These are phyloP conservation scores for Sinhomidia bicolor DNA, from an alignment of 2,888 invertebrate genomes.

Conservation along the genomic window DNA sequence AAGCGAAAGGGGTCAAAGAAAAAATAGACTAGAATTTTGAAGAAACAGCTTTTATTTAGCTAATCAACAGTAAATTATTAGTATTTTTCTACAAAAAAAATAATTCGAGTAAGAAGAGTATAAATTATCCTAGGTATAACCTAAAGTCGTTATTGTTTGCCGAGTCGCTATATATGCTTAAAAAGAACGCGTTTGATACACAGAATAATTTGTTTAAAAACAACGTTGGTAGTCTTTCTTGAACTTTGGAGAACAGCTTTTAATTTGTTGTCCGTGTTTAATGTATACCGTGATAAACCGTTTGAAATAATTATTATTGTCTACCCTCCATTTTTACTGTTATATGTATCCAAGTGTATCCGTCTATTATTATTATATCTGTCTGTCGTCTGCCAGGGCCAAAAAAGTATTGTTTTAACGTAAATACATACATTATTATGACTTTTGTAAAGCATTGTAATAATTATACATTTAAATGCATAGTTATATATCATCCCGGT, in stretches of 20 bases:
- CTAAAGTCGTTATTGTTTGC: neutral
- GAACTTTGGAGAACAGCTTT: neutral
- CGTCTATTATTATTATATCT: no score
- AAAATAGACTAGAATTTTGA: constrained; percentile 62
- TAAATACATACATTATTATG: constrained; percentile 14
- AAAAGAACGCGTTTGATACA: no score
- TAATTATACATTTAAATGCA: neutral
- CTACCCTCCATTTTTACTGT: constrained; percentile 37
- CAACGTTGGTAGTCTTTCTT: no score
- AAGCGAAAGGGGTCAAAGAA: constrained; percentile 77
- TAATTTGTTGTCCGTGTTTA: neutral
- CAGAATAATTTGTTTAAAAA: no score
- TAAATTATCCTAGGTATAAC: no score
- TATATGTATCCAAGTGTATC: no score
- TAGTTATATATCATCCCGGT: no score
- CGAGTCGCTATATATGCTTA: neutral
- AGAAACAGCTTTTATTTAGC: neutral
- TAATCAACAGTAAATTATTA: neutral
- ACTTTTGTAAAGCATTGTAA: constrained; percentile 8
- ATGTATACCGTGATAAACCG: neutral
- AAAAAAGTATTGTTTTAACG: constrained; percentile 61
- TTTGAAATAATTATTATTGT: neutral
- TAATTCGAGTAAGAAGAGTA: no score
- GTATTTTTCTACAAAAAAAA: neutral
- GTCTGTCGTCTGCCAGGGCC: constrained; percentile 28